Base-by-base conservation (phyloP, 1,140 invertebrate species). In the Teleogryllus occipitalis region DNA sequence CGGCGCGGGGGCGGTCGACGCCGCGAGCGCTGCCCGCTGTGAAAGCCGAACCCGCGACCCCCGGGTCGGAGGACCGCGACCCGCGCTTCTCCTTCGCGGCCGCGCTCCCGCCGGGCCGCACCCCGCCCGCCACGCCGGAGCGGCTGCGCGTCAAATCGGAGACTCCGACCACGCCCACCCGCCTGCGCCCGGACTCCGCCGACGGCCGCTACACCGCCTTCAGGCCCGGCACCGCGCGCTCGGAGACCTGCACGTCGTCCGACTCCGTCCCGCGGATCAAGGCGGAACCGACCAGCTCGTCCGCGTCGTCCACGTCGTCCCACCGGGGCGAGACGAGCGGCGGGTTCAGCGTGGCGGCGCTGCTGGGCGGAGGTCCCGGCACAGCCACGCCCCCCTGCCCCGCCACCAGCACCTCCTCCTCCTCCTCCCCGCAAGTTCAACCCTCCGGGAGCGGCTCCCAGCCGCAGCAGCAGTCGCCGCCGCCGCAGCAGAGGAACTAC, bases 401-500 rank as follows among this genome's bases (percentile, higher is more conserved):
- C 83, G 83, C 2, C 83, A 81, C 7, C 47, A 80, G 46, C 54
- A 65, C 22, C 12, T n/a, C 14, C 81, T 84, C 0, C 39, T 85
- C 77, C 84, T 85, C 0, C 84, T 83, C 0, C 84, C 83, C 8
- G 83, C 83, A 2, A 83, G 81, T 7, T 47, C 22, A 1, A 65
- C 2, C 54, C 2, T 10, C 22, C 10, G 48, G 46, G 4, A 8
- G 15, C 48, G 39, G 14, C 21, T 14, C n/a, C 15, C 82, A 86
- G 39, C 82, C 80, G 78, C 83, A 83, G 84, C 81, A 84, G 84
- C 80, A 86, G 85, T 82, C 84, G 84, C 77, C 83, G 84, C 75
- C 85, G 84, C 7, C 39, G 47, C 90, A 94, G 77, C 93, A 95
- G 82, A 91, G 96, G 81, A 97, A 97, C 85, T 97, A 97, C 85